Evolutionary conservation across 2,888 invertebrate genomes (phyloP), one percentile per base, ranked within the genome.

Genomic region (Hirtodrosophila histrioides): DNA sequence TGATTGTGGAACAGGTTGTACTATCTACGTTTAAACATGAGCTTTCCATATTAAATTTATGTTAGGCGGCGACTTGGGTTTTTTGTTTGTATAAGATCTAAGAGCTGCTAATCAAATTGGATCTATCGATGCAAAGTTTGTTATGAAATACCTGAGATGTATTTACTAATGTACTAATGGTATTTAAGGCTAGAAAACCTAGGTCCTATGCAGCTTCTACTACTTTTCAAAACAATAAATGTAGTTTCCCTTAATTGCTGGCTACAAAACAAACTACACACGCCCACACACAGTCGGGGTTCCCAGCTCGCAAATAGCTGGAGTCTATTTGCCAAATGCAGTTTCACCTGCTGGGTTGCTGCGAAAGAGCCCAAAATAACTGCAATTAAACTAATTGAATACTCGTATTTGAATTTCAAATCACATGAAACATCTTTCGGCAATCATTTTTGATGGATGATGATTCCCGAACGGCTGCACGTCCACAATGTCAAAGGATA

Each of bases 361-460:
- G n/a, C 40, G n/a, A 43, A 46, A 44, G 45, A 54, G 46, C 43
- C 24, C 36, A 60, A 45, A 72, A 56, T 66, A 69, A 43, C 64
- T 66, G 75, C 83, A 88, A 86, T 88, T 88, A 88, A 86, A 78
- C 80, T 79, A 82, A 88, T 86, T 85, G 82, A 82, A 75, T 75
- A 49, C 70, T 74, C 50, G 80, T 50, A 80, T 80, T 83, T 83
- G 81, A 88, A 88, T 78, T 86, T 74, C 57, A 77, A 87, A 88
- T 88, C 83, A 73, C 67, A 77, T 60, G 85, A 78, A 82, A 76
- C 81, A 88, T 86, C 80, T 87, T 83, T 79, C 69, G 86, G 73
- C 86, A 85, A 83, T 86, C 86, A 86, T 75, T 88, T 80, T 83
- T 88, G 87, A 87, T 87, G 88, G 86, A 87, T 88, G 84, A 85